A percentile compares a stretch with the other conserved stretches of the same genome.
Conservation (phyloP, 2,113 vertebrate species). For the Pachyramphus minor region DNA sequence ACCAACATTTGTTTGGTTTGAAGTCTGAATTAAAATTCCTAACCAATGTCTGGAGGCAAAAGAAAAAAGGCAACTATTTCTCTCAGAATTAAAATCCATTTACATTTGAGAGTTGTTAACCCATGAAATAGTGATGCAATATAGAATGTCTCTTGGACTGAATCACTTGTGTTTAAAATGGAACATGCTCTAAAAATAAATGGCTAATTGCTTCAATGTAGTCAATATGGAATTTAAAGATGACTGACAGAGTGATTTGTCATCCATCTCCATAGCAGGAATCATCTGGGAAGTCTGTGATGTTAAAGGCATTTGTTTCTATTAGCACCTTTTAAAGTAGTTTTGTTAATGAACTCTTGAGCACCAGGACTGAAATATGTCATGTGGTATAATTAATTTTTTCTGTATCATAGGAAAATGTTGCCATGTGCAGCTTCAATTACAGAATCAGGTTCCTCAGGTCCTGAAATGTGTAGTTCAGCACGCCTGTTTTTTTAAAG, state of each 20-base stretch:
- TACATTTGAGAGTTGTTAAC: conserved; percentile 28
- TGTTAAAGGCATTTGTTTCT: conserved; percentile 16
- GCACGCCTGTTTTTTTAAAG: not conserved
- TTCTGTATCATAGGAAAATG: not conserved
- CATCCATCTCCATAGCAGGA: not conserved
- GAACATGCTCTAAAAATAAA: conserved; percentile 1
- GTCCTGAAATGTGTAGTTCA: not conserved
- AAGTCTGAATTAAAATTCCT: conserved; percentile 28
- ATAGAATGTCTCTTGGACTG: not conserved
- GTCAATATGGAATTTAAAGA: not conserved
- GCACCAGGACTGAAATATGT: not conserved
- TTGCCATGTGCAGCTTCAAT: not conserved
- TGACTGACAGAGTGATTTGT: not conserved
- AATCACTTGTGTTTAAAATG: conserved; percentile 52
- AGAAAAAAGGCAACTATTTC: not conserved
- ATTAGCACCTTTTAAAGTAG: not conserved
- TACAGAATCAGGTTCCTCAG: conserved; percentile 10
- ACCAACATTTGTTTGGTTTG: conserved; percentile 34
- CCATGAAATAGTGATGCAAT: not conserved
- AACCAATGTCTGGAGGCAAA: conserved; percentile 1
- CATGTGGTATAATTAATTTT: conserved; percentile 8
- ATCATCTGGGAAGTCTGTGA: conserved; percentile 14
- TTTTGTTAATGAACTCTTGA: conserved; percentile 37
- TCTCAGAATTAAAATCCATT: conserved; percentile 36
- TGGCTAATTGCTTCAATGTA: not conserved